Evolutionary conservation across 2,888 invertebrate genomes (phyloP).

Genomic region (Peribatodes rhomboidaria): DNA sequence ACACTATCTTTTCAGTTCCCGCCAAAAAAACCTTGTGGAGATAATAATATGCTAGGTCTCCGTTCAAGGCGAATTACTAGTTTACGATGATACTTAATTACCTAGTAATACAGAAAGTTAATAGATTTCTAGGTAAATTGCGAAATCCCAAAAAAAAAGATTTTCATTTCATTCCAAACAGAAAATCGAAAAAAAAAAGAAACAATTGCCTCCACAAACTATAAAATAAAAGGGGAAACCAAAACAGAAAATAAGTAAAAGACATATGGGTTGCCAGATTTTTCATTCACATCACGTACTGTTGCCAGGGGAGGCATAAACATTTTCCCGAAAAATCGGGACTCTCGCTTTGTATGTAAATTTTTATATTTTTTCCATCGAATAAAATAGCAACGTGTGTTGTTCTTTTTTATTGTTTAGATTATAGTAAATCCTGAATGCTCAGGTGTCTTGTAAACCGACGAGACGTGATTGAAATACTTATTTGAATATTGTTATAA

Average conservation of each 20-base stretch:
- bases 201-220: constrained; percentile 52
- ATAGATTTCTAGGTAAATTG: neutral
- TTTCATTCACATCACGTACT: constrained; percentile 76
- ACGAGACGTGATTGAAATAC: constrained; percentile 27
- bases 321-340: constrained; percentile 73
- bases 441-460: constrained; percentile 61
- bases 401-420: constrained; percentile 75
- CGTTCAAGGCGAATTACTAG: too few species aligned
- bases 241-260: constrained; percentile 64
- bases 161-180: neutral
- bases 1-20: too few species aligned
- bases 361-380: constrained; percentile 76
- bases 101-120: too few species aligned
- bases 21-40: too few species aligned
- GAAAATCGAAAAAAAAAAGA: constrained; percentile 42
- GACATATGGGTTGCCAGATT: constrained; percentile 60
- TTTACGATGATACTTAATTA: too few species aligned
- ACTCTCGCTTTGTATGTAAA: constrained; percentile 78
- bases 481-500: constrained; percentile 10
- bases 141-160: neutral
- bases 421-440: constrained; percentile 52
- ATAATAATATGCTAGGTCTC: too few species aligned
- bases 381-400: constrained; percentile 65
- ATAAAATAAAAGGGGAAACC: constrained; percentile 54
- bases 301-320: constrained; percentile 81